phyloP scores from a whole-genome alignment of 2,113 vertebrate genomes.

The Hyperoodon ampullatus region DNA sequence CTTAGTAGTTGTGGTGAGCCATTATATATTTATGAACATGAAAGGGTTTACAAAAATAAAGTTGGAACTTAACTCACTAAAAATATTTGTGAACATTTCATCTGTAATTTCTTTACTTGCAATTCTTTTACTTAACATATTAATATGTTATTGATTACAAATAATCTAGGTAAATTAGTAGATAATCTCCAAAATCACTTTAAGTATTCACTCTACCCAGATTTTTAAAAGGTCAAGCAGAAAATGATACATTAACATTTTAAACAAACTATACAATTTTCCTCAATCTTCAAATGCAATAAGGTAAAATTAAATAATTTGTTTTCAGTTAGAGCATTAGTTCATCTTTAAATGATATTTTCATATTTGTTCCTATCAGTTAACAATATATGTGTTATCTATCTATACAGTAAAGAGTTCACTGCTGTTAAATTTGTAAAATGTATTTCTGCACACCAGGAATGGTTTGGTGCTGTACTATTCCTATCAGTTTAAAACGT shows the following conservation, averaged over 20 bases:
- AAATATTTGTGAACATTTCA: conserved; percentile 56
- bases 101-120: conserved; percentile 55
- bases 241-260: conserved; percentile 41
- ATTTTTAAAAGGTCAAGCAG: conserved; percentile 41
- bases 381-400: conserved; percentile 73
- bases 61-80: conserved; percentile 4
- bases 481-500: conserved; percentile 80
- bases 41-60: conserved; percentile 63
- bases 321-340: conserved; percentile 52
- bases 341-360: conserved; percentile 56
- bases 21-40: conserved; percentile 76
- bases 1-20: conserved; percentile 77
- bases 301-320: conserved; percentile 72
- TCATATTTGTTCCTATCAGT: conserved; percentile 63
- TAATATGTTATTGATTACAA: conserved; percentile 65
- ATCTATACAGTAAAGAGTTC: conserved; percentile 66
- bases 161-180: conserved; percentile 41
- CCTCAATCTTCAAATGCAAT: background rate
- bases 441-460: conserved; percentile 73
- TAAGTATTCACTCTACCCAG: conserved; percentile 17
- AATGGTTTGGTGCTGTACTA: conserved; percentile 66
- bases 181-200: conserved; percentile 49
- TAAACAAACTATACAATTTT: conserved; percentile 35
- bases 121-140: conserved; percentile 30
- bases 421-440: conserved; percentile 77